phyloP scores from a whole-genome alignment of 2,888 invertebrate genomes.

The Coelogynopora nodosa region DNA sequence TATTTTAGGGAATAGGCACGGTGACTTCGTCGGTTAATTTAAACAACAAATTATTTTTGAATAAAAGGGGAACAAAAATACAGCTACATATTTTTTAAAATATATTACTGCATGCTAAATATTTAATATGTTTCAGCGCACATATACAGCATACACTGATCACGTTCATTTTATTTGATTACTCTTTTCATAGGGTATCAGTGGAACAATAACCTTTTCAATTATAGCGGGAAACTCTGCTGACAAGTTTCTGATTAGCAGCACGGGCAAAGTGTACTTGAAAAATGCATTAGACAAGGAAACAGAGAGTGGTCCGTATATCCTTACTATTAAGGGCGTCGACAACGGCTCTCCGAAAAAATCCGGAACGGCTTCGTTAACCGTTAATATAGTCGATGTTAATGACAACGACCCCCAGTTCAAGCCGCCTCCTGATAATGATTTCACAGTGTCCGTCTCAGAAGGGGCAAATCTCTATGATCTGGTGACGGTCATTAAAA shows the following conservation, averaged over 20 bases:
- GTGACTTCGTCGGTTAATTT: too few relatives aligned
- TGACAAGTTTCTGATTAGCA: neutral
- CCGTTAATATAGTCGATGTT: neutral
- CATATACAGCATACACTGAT: too few relatives aligned
- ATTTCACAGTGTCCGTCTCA: neutral
- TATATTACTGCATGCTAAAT: too few relatives aligned
- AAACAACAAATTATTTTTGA: too few relatives aligned
- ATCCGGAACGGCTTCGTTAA: neutral
- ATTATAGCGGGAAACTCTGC: neutral
- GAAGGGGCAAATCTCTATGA: neutral
- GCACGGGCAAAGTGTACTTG: neutral
- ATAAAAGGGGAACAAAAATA: too few relatives aligned
- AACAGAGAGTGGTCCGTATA: neutral
- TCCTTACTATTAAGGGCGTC: neutral
- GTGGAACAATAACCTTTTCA: neutral
- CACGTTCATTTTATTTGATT: too few relatives aligned
- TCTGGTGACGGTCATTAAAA: neutral
- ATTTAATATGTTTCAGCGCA: too few relatives aligned
- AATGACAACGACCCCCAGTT: slow-evolving; percentile 7
- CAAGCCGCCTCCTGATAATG: neutral
- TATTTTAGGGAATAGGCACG: too few relatives aligned
- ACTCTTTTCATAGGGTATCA: too few relatives aligned
- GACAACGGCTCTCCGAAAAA: neutral
- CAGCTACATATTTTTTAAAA: too few relatives aligned
- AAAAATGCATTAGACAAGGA: neutral